Evolutionary conservation across 2,797 vertebrate species (phyloP), one percentile per base, ranked within the genome.

Genomic region (Alauda arvensis): DNA sequence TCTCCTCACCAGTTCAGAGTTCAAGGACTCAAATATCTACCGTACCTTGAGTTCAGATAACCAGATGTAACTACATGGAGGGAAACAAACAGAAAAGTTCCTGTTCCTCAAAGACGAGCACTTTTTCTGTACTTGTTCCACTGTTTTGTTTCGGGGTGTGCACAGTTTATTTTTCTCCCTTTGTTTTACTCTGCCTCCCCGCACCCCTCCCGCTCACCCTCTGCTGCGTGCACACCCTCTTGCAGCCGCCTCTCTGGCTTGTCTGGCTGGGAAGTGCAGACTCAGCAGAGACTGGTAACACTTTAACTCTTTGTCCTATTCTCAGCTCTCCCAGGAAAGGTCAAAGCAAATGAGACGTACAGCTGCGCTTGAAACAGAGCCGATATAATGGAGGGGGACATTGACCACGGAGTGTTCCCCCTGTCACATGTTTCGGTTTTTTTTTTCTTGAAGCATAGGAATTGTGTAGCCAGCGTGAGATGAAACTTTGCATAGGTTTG

Each of bases 271-370:
- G 87, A 92, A 95, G 42, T 92, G 89, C 91, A 83, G 88, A 80
- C 87, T 93, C 88, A 90, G 92, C 89, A 93, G 83, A 77, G 59
- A 51, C 90, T 92, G 62, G 88, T 88, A 94, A 93, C 55, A 69
- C 42, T 91, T 94, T 77, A 94, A 83, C 80, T 94, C 94, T 92
- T 93, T 92, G 88, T 95, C 92, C 88, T 88, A 45, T 88, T 93
- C 88, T 84, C 83, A 56, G 62, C 66, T 94, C 49, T 84, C 46
- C 37, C 81, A 55, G 79, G 85, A 95, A 91, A 95, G 92, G 93
- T 94, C 94, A 95, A 61, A 89, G 77, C 59, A 62, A 92, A 83
- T 9, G 23, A 91, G 71, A 71, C 85, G 84, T 56, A 23, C 17
- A 93, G 61, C 57, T 89, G 71, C 33, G 14, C 56, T 85, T 91